Evolutionary conservation across 2,113 vertebrate species (phyloP), one percentile per base, ranked within the genome.

Genomic region (Maccullochella peelii): DNA sequence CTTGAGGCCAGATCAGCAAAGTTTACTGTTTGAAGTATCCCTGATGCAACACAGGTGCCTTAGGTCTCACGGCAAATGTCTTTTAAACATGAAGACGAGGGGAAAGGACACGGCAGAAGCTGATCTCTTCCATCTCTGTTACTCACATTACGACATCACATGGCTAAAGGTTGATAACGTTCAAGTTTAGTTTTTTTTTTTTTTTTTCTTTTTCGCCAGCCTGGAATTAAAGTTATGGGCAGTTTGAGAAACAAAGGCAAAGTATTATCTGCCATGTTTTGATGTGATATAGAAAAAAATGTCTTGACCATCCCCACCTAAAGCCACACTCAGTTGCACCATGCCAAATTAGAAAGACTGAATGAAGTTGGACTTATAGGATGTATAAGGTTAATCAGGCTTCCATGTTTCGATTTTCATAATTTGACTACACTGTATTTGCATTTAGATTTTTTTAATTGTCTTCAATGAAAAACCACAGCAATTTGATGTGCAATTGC

Each of bases 41-140:
- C 77, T 81, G 89, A 91, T 88, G 82, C 33, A 88, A 77, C 87
- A 79, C 80, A 91, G 82, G 78, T 87, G 82, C 79, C 42, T n/a
- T n/a, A 52, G 69, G 83, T 88, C 81, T 80, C 80, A 80, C 67
- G 79, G 80, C 14, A 86, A 77, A 88, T 68, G 23, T 73, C 30
- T 54, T 88, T 88, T 47, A 84, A 86, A 84, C 44, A 83, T 54
- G 72, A 82, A 59, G 62, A 80, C 38, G 27, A 79, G 54, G 25
- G 25, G 44, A 73, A 61, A 66, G 76, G 49, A 73, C 77, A 11
- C 40, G 4, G n/a, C 58, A 27, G 55, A 47, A 25, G 52, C 16
- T 73, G 50, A 77, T 73, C 42, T 75, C 54, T 52, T 68, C 38
- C 57, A 55, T 77, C 69, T 74, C 81, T 82, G 75, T 30, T 88